Evolutionary conservation across 2,888 invertebrate species (phyloP).

Genomic region (Tenodera sinensis): DNA sequence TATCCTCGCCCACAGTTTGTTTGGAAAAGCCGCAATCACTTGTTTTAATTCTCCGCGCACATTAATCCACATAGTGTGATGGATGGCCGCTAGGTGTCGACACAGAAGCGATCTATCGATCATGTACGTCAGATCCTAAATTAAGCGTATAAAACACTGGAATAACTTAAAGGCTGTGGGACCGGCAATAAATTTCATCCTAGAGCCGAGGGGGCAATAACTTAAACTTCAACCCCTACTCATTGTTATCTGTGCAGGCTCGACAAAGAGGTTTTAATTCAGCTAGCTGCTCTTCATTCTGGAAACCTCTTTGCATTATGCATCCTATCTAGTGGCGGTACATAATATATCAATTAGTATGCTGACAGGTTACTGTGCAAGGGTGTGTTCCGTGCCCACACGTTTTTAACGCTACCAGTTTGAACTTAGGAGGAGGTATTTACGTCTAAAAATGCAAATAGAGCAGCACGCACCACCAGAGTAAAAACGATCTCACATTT

Average conservation of each 20-base stretch:
- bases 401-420: neutral
- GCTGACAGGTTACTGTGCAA: neutral
- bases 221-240: neutral
- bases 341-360: neutral
- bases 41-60: neutral
- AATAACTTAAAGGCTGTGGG: neutral
- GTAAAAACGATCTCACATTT: too few relatives aligned
- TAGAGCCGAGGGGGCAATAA: neutral
- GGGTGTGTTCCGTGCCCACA: neutral
- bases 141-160: neutral
- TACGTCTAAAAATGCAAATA: too few relatives aligned
- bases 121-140: neutral
- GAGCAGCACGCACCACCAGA: too few relatives aligned
- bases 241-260: neutral
- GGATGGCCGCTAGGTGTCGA: neutral
- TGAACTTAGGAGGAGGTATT: neutral
- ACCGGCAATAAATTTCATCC: neutral
- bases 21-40: neutral
- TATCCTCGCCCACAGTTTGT: neutral
- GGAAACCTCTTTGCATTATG: neutral
- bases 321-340: neutral
- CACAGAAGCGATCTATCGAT: neutral
- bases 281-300: neutral
- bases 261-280: neutral
- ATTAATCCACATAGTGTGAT: neutral